Base-by-base conservation (phyloP, 2,888 invertebrate species). In the Argyresthia goedartella region DNA sequence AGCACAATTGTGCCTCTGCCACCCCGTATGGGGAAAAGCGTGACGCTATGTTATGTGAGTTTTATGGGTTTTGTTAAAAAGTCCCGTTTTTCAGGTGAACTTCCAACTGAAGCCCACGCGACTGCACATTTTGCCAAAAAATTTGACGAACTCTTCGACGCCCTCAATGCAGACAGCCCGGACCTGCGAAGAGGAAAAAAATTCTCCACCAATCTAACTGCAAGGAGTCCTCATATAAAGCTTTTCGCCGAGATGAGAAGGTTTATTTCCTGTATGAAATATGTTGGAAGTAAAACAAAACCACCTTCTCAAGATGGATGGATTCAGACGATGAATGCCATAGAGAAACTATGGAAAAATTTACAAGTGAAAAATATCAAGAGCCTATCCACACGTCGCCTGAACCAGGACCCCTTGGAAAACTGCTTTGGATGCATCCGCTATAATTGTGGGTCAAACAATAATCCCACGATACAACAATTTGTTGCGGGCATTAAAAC, bases 391-490 rank as follows among this genome's bases (percentile, higher is more conserved):
- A 56, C 55, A 1, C 47, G 54, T 36, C 46, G 55, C 8, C 42
- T 59, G 7, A 53, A 59, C n/a, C 57, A 58, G 49, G 58, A 58
- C 35, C 55, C 56, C 4, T 48, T 56, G 8, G 56, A 57, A 53
- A 57, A 57, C 36, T 55, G 42, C 35, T 58, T 58, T 34, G 59
- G 57, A 44, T 58, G 57, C 43, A 53, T 57, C 10, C 42, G 57
- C 14, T 53, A 49, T 10, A 55, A 52, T 42, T 56, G 57, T 53
- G 55, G 57, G n/a, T 57, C 55, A 0, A 58, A 57, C 35, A 33
- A 34, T 33, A 59, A 56, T 41, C 57, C 57, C n/a, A 59, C 56
- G 11, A 33, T 55, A 11, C n/a, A 14, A 11, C 57, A 59, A 45
- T 59, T 59, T 54, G 46, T 57, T 7, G 55, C 57, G 2, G 57